Evolutionary conservation across 2,888 invertebrate species (phyloP).

Genomic region (Machimus atricapillus): DNA sequence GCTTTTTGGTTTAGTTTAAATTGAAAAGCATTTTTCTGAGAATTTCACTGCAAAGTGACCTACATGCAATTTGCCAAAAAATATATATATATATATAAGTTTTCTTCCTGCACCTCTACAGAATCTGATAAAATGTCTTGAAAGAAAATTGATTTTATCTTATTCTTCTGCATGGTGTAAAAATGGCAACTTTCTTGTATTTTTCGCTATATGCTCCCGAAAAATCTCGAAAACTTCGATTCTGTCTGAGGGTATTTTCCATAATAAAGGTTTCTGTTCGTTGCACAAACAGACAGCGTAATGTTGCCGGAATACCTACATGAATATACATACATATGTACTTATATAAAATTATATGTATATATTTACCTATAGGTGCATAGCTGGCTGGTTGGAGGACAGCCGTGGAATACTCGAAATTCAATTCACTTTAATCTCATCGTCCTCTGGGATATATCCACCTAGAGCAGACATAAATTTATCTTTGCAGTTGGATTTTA

Average conservation of each 20-base stretch:
- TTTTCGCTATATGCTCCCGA: neutral
- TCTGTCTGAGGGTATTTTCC: neutral
- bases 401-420: slow-evolving; percentile 11
- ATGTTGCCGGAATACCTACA: neutral
- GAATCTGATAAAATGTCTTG: neutral
- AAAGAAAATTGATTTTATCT: slow-evolving; percentile 35
- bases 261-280: neutral
- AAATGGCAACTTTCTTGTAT: slow-evolving; percentile 9
- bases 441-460: neutral
- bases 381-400: neutral
- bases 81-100: no score
- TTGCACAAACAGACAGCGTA: neutral
- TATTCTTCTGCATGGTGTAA: neutral
- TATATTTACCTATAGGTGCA: neutral
- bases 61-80: slow-evolving; percentile 17
- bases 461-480: slow-evolving; percentile 37
- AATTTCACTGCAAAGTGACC: neutral
- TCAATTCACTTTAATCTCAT: slow-evolving; percentile 16
- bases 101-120: neutral
- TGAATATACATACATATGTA: no score
- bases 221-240: neutral
- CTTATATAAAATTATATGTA: no score
- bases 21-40: neutral
- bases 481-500: slow-evolving; percentile 70
- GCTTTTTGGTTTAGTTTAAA: neutral